Evolutionary conservation across 2,113 vertebrate species (phyloP).

Genomic region (Alectura lathami): DNA sequence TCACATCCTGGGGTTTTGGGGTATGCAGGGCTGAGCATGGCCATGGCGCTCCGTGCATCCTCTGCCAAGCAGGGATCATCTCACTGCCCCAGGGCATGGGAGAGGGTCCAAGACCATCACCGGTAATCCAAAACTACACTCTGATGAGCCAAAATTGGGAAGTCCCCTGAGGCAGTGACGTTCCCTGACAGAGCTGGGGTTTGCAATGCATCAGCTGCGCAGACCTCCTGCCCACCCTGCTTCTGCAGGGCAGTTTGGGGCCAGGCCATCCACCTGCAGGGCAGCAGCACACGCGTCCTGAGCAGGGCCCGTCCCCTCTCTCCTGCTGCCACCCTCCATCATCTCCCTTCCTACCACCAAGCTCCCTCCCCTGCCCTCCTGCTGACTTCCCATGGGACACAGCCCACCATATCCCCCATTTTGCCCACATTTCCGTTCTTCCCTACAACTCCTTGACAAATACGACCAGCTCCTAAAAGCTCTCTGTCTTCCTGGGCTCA

Average conservation of each 20-base stretch:
- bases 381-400: background rate
- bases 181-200: background rate
- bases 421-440: background rate
- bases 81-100: too few relatives aligned
- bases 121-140: background rate
- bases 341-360: too few relatives aligned
- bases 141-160: background rate
- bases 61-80: background rate
- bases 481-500: background rate
- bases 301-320: fast-evolving
- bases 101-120: too few relatives aligned
- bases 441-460: background rate
- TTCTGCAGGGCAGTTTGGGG: background rate
- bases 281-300: background rate
- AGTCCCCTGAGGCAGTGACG: background rate
- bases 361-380: background rate
- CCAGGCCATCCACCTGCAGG: background rate
- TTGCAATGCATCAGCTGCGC: background rate
- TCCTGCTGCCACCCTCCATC: fast-evolving
- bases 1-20: too few relatives aligned
- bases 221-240: background rate
- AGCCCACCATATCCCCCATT: background rate
- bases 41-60: background rate
- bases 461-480: background rate
- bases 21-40: background rate